Percentiles rank a stretch among this genome's conserved stretches.
Evolutionary conservation across 1,140 invertebrate species (phyloP).

Genomic region (Brachionus paranguensis): DNA sequence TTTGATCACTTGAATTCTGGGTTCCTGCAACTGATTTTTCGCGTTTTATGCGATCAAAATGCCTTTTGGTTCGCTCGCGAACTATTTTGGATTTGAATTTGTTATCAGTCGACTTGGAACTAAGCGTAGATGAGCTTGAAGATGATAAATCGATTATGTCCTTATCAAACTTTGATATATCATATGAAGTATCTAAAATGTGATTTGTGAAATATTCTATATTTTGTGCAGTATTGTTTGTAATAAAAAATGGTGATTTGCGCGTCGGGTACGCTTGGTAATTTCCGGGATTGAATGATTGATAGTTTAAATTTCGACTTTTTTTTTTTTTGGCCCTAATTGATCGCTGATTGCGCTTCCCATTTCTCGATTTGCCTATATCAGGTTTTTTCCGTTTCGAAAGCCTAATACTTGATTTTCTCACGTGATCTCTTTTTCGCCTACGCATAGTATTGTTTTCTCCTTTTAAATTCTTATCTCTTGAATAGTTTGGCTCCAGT

Average conservation of each 20-base stretch:
- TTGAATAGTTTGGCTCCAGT: background rate
- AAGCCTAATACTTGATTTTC: background rate
- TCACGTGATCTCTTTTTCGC: background rate
- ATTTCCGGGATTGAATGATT: background rate
- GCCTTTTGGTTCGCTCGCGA: background rate
- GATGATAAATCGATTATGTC: slow-evolving; percentile 6
- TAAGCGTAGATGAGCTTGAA: background rate
- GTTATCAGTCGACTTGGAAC: background rate
- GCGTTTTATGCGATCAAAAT: background rate
- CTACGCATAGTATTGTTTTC: background rate
- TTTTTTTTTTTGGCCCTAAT: background rate
- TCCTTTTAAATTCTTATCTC: background rate
- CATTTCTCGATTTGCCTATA: background rate
- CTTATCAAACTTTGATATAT: background rate
- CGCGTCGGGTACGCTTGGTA: background rate
- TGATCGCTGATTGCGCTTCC: background rate
- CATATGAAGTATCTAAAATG: background rate
- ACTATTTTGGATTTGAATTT: background rate
- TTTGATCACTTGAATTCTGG: background rate
- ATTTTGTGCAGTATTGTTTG: slow-evolving; percentile 22
- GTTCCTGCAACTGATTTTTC: background rate
- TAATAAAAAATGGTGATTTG: slow-evolving; percentile 1
- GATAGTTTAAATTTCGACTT: background rate
- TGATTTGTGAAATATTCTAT: slow-evolving; percentile 11
- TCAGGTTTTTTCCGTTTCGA: background rate